Evolutionary conservation across 2,113 vertebrate genomes (phyloP).

Genomic region (Semicossyphus pulcher): DNA sequence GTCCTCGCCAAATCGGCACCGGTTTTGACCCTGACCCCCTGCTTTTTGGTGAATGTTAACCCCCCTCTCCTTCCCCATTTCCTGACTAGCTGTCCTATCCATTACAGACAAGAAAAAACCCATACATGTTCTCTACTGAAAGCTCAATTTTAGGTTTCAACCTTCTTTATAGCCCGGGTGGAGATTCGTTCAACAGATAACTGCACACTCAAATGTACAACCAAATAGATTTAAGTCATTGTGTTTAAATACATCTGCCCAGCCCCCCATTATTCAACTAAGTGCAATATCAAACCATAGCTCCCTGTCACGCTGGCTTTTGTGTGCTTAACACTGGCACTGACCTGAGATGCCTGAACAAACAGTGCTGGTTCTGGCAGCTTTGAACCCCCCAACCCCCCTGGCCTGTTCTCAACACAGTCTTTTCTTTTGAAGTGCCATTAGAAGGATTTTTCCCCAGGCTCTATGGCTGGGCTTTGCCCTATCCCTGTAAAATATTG

Average conservation of each 20-base stretch:
- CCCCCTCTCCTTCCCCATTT: too few relatives aligned
- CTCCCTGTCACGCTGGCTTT: conserved; percentile 62
- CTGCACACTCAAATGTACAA: background rate
- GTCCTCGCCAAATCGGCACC: too few relatives aligned
- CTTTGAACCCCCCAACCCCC: conserved; percentile 69
- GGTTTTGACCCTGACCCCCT: too few relatives aligned
- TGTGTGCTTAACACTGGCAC: conserved; percentile 75
- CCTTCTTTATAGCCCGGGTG: background rate
- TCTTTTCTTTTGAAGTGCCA: conserved; percentile 78
- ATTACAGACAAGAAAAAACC: too few relatives aligned
- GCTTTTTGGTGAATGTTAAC: too few relatives aligned
- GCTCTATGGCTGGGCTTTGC: conserved; percentile 59
- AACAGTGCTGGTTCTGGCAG: conserved; percentile 66
- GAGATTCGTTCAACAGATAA: conserved; percentile 12
- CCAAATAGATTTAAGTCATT: conserved; percentile 6
- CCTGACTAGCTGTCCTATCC: too few relatives aligned
- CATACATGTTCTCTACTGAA: too few relatives aligned
- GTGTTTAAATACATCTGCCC: conserved; percentile 16
- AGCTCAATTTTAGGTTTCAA: too few relatives aligned
- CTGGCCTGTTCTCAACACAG: conserved; percentile 63
- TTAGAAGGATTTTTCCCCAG: conserved; percentile 70
- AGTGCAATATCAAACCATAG: conserved; percentile 41
- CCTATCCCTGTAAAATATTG: conserved; percentile 74
- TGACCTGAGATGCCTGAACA: conserved; percentile 77
- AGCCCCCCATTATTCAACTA: conserved; percentile 32